Conservation (phyloP, 2,113 vertebrate genomes). For the Leptobrachium ailaonicum region DNA sequence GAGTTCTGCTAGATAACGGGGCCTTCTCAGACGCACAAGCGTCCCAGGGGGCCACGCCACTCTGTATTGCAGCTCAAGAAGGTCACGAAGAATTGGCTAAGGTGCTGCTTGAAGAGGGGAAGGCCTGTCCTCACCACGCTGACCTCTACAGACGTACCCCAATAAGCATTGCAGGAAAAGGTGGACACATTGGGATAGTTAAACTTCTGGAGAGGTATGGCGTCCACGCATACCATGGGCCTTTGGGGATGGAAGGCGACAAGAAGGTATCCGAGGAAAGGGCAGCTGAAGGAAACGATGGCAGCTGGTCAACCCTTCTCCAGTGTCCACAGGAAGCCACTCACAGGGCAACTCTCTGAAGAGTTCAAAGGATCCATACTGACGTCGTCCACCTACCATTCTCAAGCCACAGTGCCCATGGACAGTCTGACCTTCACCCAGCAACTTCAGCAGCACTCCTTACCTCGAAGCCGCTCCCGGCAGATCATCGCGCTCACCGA, state of each 20-base stretch:
- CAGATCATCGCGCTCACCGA: background rate
- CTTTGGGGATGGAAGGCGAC: slow-evolving; percentile 46
- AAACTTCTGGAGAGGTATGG: slow-evolving; percentile 68
- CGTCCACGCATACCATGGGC: slow-evolving; percentile 60
- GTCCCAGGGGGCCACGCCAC: slow-evolving; percentile 71
- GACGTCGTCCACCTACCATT: slow-evolving; percentile 70
- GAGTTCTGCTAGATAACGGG: slow-evolving; percentile 59
- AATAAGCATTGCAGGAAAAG: slow-evolving; percentile 69
- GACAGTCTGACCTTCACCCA: slow-evolving; percentile 75
- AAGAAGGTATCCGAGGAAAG: slow-evolving; percentile 23
- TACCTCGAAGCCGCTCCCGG: slow-evolving; percentile 66
- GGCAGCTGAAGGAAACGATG: slow-evolving; percentile 18
- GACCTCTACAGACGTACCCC: slow-evolving; percentile 74
- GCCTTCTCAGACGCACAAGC: slow-evolving; percentile 64
- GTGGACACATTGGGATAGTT: slow-evolving; percentile 65
- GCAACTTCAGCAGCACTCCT: slow-evolving; percentile 75
- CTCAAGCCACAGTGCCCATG: slow-evolving; percentile 69
- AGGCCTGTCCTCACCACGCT: slow-evolving; percentile 65
- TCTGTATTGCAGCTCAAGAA: slow-evolving; percentile 75
- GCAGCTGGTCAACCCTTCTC: slow-evolving; percentile 53
- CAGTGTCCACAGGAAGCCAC: slow-evolving; percentile 30
- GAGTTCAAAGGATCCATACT: slow-evolving; percentile 60
- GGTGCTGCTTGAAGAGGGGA: slow-evolving; percentile 68
- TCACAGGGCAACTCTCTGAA: slow-evolving; percentile 67
- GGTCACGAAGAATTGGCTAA: slow-evolving; percentile 68